Evolutionary conservation across 2,797 vertebrate genomes (phyloP), one percentile per base, ranked within the genome.

Genomic region (Hypotaenidia okinawae): DNA sequence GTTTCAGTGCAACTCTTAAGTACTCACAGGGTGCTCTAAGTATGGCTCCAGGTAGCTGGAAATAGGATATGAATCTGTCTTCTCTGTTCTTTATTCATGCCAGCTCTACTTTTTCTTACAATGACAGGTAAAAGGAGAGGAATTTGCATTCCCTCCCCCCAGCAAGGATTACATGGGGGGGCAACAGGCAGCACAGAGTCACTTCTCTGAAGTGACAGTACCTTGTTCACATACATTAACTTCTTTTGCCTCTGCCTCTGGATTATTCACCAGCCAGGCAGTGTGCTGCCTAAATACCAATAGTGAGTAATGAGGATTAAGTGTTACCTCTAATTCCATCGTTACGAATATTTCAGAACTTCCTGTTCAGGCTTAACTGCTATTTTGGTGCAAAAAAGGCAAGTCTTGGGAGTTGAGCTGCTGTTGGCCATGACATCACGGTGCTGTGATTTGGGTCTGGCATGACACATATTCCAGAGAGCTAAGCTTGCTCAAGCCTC

Each of bases 321-420:
- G 73, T 62, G 94, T 86, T 91, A 94, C 83, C 75, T 67, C 78
- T 92, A 89, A 93, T 94, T 96, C 93, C n/a, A 5, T 81, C 37
- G 6, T 74, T 64, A 69, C 43, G 84, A 94, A 80, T 90, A 91
- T 95, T 95, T 92, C 87, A 84, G 82, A 94, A 93, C 81, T 95
- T 96, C 91, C 51, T 92, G 72, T 94, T 94, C 96, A 93, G 93
- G 93, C 95, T 97, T 96, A 95, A 61, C 85, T 93, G 90, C 95
- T 97, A 91, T 97, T 97, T 95, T 66, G 91, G 93, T 96, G 95
- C 70, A 63, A 82, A 94, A 95, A 93, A 95, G 49, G 70, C 76
- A 58, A 87, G 76, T 89, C 92, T 95, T 73, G 72, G 89, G 81
- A 93, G 77, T 21, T 90, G 84, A 92, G 88, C 91, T 93, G 77